phyloP scores from a whole-genome alignment of 1,140 invertebrate genomes.

The Temnothorax curvispinosus region DNA sequence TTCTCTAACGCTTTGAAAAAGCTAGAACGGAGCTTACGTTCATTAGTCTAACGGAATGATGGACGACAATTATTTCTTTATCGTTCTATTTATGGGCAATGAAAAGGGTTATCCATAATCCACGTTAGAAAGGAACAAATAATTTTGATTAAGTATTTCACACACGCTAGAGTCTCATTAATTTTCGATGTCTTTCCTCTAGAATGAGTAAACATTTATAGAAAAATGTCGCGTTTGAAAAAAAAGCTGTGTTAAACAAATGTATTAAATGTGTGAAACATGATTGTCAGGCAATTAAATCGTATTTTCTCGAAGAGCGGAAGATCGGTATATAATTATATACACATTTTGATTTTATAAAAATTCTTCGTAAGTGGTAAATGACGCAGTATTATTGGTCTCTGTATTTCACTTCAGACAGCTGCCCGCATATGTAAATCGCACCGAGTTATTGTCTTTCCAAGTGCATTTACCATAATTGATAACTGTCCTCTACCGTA shows the following conservation, averaged over 20 bases:
- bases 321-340: neutral
- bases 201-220: neutral
- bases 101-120: neutral
- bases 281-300: neutral
- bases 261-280: neutral
- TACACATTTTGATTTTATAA: neutral
- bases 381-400: neutral
- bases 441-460: neutral
- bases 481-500: constrained; percentile 8
- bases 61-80: constrained; percentile 16
- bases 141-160: neutral
- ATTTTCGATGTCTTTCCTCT: neutral
- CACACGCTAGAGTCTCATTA: neutral
- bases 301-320: neutral
- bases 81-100: neutral
- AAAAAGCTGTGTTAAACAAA: neutral
- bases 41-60: constrained; percentile 33
- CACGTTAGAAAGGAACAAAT: neutral
- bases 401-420: neutral
- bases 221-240: neutral
- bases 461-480: neutral
- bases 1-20: neutral
- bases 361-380: neutral
- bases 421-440: constrained; percentile 5
- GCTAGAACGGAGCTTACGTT: neutral